A percentile compares a stretch with the other conserved stretches of the same genome.
Conservation (phyloP, 2,888 invertebrate genomes). For the Bellardia bayeri region DNA sequence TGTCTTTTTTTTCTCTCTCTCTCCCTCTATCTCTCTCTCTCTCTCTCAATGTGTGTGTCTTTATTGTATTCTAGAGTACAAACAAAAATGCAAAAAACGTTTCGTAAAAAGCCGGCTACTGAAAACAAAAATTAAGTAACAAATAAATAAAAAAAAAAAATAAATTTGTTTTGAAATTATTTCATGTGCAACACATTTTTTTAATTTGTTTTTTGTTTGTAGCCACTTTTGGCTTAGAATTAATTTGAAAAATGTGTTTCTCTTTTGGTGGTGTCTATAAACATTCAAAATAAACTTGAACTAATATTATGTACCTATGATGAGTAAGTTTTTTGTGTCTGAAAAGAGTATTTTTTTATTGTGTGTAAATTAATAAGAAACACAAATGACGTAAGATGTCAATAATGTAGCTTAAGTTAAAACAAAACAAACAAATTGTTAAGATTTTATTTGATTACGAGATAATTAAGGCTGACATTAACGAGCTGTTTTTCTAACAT, state of each 20-base stretch:
- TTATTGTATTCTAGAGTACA: neutral
- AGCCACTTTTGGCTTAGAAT: neutral
- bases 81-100: conserved; percentile 12
- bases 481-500: no score
- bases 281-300: conserved; percentile 60
- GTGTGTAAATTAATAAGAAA: conserved; percentile 8
- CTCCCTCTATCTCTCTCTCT: no score
- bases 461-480: neutral
- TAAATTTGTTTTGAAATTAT: conserved; percentile 13
- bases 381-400: conserved; percentile 48
- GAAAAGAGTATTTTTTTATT: conserved; percentile 16
- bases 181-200: conserved; percentile 24
- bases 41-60: neutral
- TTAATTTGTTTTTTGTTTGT: neutral
- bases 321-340: conserved; percentile 31
- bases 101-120: conserved; percentile 47
- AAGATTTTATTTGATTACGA: neutral
- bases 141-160: conserved; percentile 29
- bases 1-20: neutral
- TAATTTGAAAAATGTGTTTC: neutral
- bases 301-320: conserved; percentile 20
- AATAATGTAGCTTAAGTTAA: conserved; percentile 10
- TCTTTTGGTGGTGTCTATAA: neutral
- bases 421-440: neutral
- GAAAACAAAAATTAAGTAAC: conserved; percentile 32